Percentiles rank a stretch among this genome's conserved stretches.
phyloP scores from a whole-genome alignment of 2,888 invertebrate species.

The Xestia c-nigrum region DNA sequence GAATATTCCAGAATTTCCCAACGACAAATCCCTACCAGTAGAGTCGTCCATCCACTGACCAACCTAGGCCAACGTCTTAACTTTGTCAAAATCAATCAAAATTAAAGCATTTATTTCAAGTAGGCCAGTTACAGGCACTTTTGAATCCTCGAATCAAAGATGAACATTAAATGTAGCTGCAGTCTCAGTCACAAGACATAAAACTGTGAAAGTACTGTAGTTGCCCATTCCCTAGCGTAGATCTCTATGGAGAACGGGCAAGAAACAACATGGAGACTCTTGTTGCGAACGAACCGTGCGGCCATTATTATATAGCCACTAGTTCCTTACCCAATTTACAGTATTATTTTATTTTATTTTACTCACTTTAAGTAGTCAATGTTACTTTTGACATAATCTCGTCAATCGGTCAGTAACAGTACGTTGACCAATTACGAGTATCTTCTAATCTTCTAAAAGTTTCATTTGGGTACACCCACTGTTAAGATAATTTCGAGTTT shows the following conservation, averaged over 20 bases:
- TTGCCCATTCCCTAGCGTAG: too few species aligned
- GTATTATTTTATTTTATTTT: background rate
- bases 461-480: background rate
- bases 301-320: background rate
- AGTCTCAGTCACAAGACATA: too few species aligned
- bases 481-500: conserved; percentile 8
- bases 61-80: background rate
- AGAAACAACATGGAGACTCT: too few species aligned
- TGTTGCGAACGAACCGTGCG: background rate
- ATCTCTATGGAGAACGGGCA: too few species aligned
- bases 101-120: too few species aligned
- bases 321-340: background rate
- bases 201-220: too few species aligned
- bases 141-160: too few species aligned
- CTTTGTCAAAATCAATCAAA: background rate
- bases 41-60: background rate
- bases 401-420: conserved; percentile 4
- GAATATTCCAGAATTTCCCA: too few species aligned
- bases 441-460: background rate
- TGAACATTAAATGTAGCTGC: too few species aligned
- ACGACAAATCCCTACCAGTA: too few species aligned
- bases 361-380: background rate
- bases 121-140: too few species aligned
- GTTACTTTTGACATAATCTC: background rate
- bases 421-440: conserved; percentile 2